Conservation (phyloP, 1,140 invertebrate genomes). For the Nixonia krombeini region DNA sequence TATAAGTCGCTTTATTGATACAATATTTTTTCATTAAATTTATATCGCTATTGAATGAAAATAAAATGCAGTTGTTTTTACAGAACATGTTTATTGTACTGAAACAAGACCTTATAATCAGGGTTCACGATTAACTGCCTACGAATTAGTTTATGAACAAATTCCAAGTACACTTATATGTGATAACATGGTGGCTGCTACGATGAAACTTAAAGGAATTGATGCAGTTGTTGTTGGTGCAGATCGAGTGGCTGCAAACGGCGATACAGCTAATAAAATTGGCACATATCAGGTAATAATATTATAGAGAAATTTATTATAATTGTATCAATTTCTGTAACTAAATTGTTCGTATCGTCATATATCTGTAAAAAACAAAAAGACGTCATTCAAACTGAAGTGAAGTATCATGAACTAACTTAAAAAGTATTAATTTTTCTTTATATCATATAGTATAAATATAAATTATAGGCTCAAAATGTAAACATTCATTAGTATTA, state of each 20-base stretch:
- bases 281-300: constrained; percentile 90
- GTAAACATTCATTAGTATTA: no score
- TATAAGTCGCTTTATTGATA: constrained; percentile 2
- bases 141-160: constrained; percentile 93
- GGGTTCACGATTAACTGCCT: constrained; percentile 92
- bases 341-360: no score
- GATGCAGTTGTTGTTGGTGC: constrained; percentile 89
- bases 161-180: constrained; percentile 95
- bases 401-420: no score
- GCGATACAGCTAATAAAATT: constrained; percentile 99
- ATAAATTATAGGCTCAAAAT: no score
- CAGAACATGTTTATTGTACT: constrained; percentile 93
- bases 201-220: constrained; percentile 87
- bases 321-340: constrained; percentile 17
- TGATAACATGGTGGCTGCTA: constrained; percentile 93
- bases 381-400: no score
- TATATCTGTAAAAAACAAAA: no score
- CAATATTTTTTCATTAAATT: no score
- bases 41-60: no score
- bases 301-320: constrained; percentile 17
- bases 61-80: constrained; percentile 39
- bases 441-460: no score
- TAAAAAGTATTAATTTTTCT: no score
- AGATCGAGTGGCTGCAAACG: constrained; percentile 93
- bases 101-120: constrained; percentile 99